A percentile compares a stretch with the other conserved stretches of the same genome.
Evolutionary conservation across 2,113 vertebrate species (phyloP).

Genomic region (Syngnathus scovelli): DNA sequence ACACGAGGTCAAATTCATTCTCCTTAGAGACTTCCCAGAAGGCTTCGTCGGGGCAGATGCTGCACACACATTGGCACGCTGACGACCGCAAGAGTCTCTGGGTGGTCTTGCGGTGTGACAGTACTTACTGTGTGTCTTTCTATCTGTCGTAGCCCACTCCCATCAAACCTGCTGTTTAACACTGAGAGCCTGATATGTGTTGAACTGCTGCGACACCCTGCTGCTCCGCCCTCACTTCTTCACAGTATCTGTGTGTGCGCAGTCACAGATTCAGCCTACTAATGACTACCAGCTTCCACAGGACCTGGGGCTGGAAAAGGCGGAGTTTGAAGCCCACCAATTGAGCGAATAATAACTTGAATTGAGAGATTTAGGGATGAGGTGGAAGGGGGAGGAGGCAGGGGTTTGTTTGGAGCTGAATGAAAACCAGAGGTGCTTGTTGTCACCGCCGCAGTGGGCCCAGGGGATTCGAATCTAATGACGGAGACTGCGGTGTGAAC

Average conservation of each 20-base stretch:
- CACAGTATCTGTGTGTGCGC: slow-evolving; percentile 17
- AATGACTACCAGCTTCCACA: slow-evolving; percentile 73
- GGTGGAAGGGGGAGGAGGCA: slow-evolving; percentile 40
- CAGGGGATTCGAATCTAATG: slow-evolving; percentile 12
- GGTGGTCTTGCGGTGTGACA: slow-evolving; percentile 61
- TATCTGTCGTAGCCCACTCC: slow-evolving; percentile 51
- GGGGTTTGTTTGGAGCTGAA: slow-evolving; percentile 52
- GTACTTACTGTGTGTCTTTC: slow-evolving; percentile 39
- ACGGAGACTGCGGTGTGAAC: slow-evolving; percentile 6
- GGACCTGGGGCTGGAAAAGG: slow-evolving; percentile 65
- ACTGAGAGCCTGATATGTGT: slow-evolving; percentile 42
- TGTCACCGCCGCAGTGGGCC: slow-evolving; percentile 34
- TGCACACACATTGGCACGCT: slow-evolving; percentile 22
- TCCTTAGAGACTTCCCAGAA: slow-evolving; percentile 34
- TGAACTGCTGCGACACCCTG: slow-evolving; percentile 57
- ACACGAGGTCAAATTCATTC: slow-evolving; percentile 18
- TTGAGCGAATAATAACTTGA: slow-evolving; percentile 79
- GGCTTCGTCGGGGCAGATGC: slow-evolving; percentile 26
- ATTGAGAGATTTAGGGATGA: slow-evolving; percentile 74
- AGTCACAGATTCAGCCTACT: slow-evolving; percentile 59
- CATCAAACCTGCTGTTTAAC: slow-evolving; percentile 43
- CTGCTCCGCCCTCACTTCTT: slow-evolving; percentile 28
- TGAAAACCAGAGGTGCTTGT: slow-evolving; percentile 73
- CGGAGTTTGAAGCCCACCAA: slow-evolving; percentile 71
- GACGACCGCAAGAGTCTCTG: slow-evolving; percentile 56